phyloP scores from a whole-genome alignment of 2,113 vertebrate genomes.

The Ceuthmochares aereus region DNA sequence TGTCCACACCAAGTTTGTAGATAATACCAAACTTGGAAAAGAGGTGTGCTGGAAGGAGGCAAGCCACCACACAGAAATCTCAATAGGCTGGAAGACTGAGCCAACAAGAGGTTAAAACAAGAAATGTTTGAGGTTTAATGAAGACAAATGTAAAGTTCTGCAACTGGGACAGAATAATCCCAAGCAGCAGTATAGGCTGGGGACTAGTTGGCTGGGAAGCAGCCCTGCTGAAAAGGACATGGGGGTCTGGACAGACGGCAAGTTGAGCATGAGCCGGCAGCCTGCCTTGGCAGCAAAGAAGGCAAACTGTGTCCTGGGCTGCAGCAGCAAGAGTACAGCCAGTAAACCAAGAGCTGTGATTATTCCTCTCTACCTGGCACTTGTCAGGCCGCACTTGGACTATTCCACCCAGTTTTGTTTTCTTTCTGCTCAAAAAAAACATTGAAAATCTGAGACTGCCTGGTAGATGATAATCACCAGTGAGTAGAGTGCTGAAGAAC shows the following conservation, averaged over 20 bases:
- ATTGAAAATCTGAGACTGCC: not conserved
- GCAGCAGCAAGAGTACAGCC: not conserved
- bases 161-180: not conserved
- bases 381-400: not conserved
- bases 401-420: not conserved
- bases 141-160: not conserved
- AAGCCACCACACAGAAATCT: not conserved
- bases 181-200: not conserved
- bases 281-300: not conserved
- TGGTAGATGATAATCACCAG: not conserved
- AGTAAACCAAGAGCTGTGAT: not conserved
- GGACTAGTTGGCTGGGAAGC: not conserved
- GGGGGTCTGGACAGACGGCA: not conserved
- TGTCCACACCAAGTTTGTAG: not conserved
- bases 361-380: not conserved
- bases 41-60: not conserved
- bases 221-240: not conserved
- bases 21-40: not conserved
- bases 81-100: not conserved
- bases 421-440: not conserved
- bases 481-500: not conserved
- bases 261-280: not conserved
- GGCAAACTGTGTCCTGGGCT: not conserved
- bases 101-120: not conserved
- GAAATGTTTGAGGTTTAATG: conserved; percentile 9